phyloP scores from a whole-genome alignment of 1,140 invertebrate genomes.

The Drosophila setifemur region DNA sequence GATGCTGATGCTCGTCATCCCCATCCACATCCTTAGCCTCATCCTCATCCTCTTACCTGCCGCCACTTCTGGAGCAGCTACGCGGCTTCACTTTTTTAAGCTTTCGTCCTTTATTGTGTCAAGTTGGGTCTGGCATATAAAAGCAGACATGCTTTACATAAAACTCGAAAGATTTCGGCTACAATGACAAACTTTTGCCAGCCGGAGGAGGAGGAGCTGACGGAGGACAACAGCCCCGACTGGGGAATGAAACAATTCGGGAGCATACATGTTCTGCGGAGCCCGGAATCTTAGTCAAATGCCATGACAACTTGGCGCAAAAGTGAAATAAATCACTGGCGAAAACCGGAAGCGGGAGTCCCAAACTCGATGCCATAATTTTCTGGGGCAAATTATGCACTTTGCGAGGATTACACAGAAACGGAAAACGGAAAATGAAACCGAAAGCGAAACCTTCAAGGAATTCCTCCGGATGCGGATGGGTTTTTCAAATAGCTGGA shows the following conservation, averaged over 20 bases:
- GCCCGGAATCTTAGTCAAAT: slow-evolving; percentile 49
- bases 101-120: slow-evolving; percentile 23
- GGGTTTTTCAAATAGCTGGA: background rate
- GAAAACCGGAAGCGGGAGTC: slow-evolving; percentile 46
- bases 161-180: slow-evolving; percentile 54
- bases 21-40: background rate
- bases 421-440: too few relatives aligned
- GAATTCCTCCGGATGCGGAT: background rate
- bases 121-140: slow-evolving; percentile 30
- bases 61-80: slow-evolving; percentile 8
- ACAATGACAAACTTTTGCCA: slow-evolving; percentile 48
- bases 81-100: slow-evolving; percentile 33
- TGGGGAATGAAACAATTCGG: slow-evolving; percentile 35
- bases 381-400: slow-evolving; percentile 69
- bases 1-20: background rate
- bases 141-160: slow-evolving; percentile 62
- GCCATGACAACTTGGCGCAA: slow-evolving; percentile 68
- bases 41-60: too few relatives aligned
- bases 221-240: slow-evolving; percentile 6
- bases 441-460: background rate
- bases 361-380: slow-evolving; percentile 41
- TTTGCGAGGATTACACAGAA: slow-evolving; percentile 39
- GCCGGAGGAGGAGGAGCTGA: background rate
- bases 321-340: slow-evolving; percentile 69
- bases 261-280: slow-evolving; percentile 11